Evolutionary conservation across 2,113 vertebrate genomes (phyloP).

Genomic region (Datnioides undecimradiatus): DNA sequence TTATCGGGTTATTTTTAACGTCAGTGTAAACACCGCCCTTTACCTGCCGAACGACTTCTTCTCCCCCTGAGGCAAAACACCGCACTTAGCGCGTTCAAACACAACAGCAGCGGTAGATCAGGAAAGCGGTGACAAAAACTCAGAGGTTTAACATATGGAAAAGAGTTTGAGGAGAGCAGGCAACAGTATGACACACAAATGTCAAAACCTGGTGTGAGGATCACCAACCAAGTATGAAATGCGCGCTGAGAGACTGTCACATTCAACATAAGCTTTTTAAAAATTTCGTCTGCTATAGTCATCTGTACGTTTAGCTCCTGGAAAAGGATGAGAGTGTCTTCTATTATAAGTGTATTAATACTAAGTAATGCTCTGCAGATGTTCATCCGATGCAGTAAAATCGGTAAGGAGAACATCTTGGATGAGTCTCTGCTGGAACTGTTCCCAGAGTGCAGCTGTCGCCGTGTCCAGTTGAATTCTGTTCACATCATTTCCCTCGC

Average conservation of each 20-base stretch:
- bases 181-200: constrained; percentile 58
- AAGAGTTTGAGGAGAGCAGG: constrained; percentile 44
- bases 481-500: constrained; percentile 84
- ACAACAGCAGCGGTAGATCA: constrained; percentile 5
- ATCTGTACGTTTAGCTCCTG: constrained; percentile 68
- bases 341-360: constrained; percentile 80
- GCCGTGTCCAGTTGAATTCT: constrained; percentile 91
- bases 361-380: constrained; percentile 78
- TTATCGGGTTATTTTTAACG: constrained; percentile 50
- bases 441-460: constrained; percentile 82
- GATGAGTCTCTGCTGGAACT: constrained; percentile 76
- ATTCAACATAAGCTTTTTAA: constrained; percentile 53
- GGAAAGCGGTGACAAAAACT: constrained; percentile 3
- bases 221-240: constrained; percentile 68
- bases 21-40: constrained; percentile 30
- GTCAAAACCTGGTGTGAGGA: constrained; percentile 70
- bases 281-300: constrained; percentile 65
- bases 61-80: not conserved
- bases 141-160: constrained; percentile 55
- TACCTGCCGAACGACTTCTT: constrained; percentile 23
- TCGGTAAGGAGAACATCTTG: constrained; percentile 71
- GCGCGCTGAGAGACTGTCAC: constrained; percentile 48
- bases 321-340: constrained; percentile 67
- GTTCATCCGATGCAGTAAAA: constrained; percentile 72
- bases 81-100: constrained; percentile 26